Evolutionary conservation across 2,797 vertebrate species (phyloP).

Genomic region (Helostoma temminkii): DNA sequence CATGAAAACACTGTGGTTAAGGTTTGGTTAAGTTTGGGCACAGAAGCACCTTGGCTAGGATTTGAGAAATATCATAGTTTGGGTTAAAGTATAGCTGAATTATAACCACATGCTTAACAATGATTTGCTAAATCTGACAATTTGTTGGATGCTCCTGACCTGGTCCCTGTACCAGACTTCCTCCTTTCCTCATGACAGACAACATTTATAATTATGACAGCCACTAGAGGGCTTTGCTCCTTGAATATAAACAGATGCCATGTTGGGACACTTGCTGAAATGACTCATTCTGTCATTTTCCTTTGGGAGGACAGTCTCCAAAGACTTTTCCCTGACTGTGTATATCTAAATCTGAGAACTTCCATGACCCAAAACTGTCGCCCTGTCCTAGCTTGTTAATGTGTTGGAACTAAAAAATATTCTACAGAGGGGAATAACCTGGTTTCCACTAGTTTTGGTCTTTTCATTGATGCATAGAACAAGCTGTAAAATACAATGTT

Average conservation of each 20-base stretch:
- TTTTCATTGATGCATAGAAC: fast-evolving
- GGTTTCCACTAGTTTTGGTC: not conserved
- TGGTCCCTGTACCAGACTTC: not conserved
- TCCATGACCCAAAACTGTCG: slow-evolving; percentile 52
- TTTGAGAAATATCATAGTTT: not conserved
- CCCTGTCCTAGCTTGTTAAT: slow-evolving; percentile 18
- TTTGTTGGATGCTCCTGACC: not conserved
- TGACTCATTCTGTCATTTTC: slow-evolving; percentile 13
- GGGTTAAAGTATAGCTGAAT: not conserved
- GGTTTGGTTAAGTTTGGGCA: not conserved
- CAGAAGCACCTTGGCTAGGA: not conserved
- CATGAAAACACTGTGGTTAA: not conserved
- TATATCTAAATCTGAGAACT: slow-evolving; percentile 14
- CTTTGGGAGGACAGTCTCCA: not conserved
- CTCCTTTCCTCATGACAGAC: not conserved
- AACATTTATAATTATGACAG: not conserved
- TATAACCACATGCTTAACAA: not conserved
- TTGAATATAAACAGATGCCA: slow-evolving; percentile 3
- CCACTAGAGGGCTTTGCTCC: not conserved
- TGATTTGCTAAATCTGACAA: not conserved
- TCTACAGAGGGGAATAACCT: not conserved
- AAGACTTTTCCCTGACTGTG: slow-evolving; percentile 21
- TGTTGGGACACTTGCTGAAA: slow-evolving; percentile 4
- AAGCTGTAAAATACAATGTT: not conserved
- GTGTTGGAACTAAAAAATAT: slow-evolving; percentile 1